Conservation (phyloP, 2,797 vertebrate species). For the Champsocephalus esox region DNA sequence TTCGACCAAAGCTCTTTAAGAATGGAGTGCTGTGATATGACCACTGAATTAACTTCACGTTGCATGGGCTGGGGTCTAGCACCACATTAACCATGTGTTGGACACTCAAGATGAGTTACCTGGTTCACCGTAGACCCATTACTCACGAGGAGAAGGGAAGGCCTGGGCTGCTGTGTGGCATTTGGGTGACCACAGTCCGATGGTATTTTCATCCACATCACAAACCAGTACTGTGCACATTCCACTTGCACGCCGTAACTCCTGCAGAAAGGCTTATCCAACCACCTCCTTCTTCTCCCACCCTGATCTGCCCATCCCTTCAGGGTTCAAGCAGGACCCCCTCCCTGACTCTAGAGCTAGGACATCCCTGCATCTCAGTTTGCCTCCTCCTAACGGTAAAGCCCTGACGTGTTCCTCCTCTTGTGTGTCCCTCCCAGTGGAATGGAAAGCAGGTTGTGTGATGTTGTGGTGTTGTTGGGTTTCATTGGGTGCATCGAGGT, state of each 20-base stretch:
- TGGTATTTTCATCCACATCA: conserved; percentile 53
- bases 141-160: conserved; percentile 30
- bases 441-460: conserved; percentile 69
- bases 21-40: conserved; percentile 69
- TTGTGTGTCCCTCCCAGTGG: conserved; percentile 57
- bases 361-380: conserved; percentile 86
- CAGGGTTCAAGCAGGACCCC: conserved; percentile 82
- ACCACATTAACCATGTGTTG: conserved; percentile 57
- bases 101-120: conserved; percentile 39
- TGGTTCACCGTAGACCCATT: conserved; percentile 27
- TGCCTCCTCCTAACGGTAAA: conserved; percentile 83
- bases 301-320: conserved; percentile 54
- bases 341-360: conserved; percentile 82
- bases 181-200: conserved; percentile 31
- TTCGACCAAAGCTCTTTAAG: conserved; percentile 41
- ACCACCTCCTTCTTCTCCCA: conserved; percentile 58
- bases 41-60: conserved; percentile 21
- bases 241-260: conserved; percentile 21
- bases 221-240: conserved; percentile 38
- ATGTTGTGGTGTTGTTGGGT: conserved; percentile 74
- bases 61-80: conserved; percentile 59
- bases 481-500: conserved; percentile 71
- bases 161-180: conserved; percentile 18
- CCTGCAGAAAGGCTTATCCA: conserved; percentile 44
- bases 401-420: conserved; percentile 44